phyloP scores from a whole-genome alignment of 2,113 vertebrate species.

The Spilogale gracilis region DNA sequence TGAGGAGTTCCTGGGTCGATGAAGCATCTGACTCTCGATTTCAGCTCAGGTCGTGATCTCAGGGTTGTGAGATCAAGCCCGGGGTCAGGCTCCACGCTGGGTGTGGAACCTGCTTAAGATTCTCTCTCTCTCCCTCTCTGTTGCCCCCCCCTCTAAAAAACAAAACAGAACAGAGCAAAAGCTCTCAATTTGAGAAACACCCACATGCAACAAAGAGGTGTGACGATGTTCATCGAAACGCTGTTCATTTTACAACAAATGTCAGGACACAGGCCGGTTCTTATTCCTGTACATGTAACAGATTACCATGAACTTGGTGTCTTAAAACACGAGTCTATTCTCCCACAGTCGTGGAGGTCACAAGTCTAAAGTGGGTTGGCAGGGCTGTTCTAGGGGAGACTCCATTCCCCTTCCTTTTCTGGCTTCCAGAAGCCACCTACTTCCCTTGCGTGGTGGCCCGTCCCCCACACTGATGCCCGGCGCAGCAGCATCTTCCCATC shows the following conservation, averaged over 20 bases:
- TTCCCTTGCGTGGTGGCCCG: not conserved
- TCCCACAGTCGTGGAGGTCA: not conserved
- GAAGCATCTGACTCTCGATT: no score
- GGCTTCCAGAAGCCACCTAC: not conserved
- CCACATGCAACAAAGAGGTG: accelerated
- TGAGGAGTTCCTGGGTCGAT: not conserved
- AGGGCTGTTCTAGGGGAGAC: not conserved
- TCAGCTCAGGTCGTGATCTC: no score
- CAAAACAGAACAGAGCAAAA: not conserved
- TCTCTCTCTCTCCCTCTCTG: no score
- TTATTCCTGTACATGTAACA: not conserved
- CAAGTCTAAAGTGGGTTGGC: not conserved
- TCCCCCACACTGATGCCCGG: not conserved
- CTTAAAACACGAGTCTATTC: not conserved
- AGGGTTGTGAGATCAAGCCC: no score
- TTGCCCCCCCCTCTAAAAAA: no score
- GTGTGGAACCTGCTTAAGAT: no score
- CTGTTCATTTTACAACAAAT: not conserved
- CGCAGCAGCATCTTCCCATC: not conserved
- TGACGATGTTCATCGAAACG: not conserved
- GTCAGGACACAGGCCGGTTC: not conserved
- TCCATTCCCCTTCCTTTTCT: not conserved
- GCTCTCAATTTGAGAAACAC: not conserved
- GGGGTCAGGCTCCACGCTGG: no score
- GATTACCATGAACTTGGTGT: accelerated